A percentile compares a stretch with the other conserved stretches of the same genome.
Evolutionary conservation across 92 coral and sea anemone genomes (phyloP).

Genomic region (Paramuricea clavata): DNA sequence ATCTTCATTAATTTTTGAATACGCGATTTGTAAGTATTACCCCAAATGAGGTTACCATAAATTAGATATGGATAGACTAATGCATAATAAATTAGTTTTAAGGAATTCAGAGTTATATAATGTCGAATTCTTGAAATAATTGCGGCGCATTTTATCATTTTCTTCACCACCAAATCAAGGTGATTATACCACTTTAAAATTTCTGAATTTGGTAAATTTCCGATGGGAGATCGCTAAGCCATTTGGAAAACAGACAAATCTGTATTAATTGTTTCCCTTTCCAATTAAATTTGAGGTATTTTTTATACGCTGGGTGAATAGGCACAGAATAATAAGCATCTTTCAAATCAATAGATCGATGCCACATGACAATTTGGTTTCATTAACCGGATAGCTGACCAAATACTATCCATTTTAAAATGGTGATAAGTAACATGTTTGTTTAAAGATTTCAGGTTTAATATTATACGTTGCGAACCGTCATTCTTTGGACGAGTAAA

Average conservation of each 20-base stretch:
- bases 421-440: neutral
- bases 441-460: constrained; percentile 1
- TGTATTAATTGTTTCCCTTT: constrained; percentile 5
- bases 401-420: neutral
- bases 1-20: too few species aligned
- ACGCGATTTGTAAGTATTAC: too few species aligned
- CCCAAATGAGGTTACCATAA: too few species aligned
- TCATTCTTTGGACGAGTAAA: constrained; percentile 18
- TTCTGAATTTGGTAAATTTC: neutral
- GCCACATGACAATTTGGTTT: neutral
- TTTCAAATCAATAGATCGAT: too few species aligned
- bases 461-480: neutral
- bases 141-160: too few species aligned
- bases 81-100: too few species aligned
- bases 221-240: neutral
- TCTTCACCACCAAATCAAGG: too few species aligned
- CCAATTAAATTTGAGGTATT: neutral
- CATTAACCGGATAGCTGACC: neutral
- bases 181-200: too few species aligned
- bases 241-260: constrained; percentile 11
- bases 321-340: neutral
- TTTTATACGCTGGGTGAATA: neutral
- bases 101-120: too few species aligned
- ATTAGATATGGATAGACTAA: too few species aligned
- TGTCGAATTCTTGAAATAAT: too few species aligned